Conservation (phyloP, 2,888 invertebrate species). For the Apamea sordens region DNA sequence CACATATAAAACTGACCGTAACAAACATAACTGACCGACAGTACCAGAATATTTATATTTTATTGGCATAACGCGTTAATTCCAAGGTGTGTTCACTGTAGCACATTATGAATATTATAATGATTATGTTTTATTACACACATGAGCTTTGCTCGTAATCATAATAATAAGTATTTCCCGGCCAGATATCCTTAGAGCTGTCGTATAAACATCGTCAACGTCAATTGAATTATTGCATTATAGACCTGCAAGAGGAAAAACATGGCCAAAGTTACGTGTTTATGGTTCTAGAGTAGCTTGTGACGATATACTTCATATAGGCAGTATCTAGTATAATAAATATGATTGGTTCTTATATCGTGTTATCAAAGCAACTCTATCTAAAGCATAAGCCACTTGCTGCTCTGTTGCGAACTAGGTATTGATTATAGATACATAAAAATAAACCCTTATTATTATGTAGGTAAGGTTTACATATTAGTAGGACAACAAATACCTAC, state of each 20-base stretch:
- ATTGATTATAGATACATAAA: not conserved
- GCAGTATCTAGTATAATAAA: not conserved
- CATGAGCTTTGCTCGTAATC: slow-evolving; percentile 31
- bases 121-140: slow-evolving; percentile 36
- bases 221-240: slow-evolving; percentile 42
- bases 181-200: slow-evolving; percentile 39
- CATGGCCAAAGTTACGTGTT: not conserved
- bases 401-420: not conserved
- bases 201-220: slow-evolving; percentile 33
- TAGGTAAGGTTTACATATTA: too few relatives aligned
- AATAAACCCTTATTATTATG: not conserved
- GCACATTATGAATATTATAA: slow-evolving; percentile 55
- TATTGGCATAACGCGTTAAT: slow-evolving; percentile 42
- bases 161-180: slow-evolving; percentile 37
- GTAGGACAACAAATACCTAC: too few relatives aligned
- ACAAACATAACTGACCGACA: not conserved
- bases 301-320: not conserved
- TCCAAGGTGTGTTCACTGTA: slow-evolving; percentile 48
- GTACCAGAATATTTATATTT: slow-evolving; percentile 27
- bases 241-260: slow-evolving; percentile 27
- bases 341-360: not conserved
- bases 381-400: not conserved
- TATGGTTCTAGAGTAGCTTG: not conserved
- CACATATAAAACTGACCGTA: not conserved
- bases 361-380: not conserved